These are phyloP conservation scores for Pimpla rufipes DNA, from an alignment of 2,888 invertebrate species.

Conservation along the genomic window DNA sequence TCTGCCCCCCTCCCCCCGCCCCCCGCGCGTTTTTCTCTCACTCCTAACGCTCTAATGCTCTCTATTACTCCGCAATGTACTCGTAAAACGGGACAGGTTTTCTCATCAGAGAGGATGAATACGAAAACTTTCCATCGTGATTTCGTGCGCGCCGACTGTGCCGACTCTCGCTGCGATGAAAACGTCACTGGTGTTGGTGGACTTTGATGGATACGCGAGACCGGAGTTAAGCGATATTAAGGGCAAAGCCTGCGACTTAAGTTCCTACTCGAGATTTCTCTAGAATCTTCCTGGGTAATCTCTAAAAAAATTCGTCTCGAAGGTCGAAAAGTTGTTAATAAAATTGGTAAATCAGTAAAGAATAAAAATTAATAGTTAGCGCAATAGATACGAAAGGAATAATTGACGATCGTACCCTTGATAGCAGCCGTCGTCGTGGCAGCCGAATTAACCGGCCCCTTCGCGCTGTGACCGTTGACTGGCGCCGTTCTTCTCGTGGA, in stretches of 20 bases:
- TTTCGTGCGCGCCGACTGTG: not conserved
- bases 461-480: conserved; percentile 63
- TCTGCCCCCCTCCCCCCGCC: conserved; percentile 48
- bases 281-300: not conserved
- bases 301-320: not conserved
- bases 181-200: conserved; percentile 4
- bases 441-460: conserved; percentile 58
- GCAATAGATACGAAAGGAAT: not conserved
- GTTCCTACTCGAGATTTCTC: not conserved
- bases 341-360: too few relatives aligned
- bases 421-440: conserved; percentile 52
- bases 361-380: not conserved
- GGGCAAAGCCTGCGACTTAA: not conserved
- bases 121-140: conserved; percentile 28
- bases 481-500: conserved; percentile 63
- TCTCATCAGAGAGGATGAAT: conserved; percentile 22
- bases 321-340: not conserved
- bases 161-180: not conserved
- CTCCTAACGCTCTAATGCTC: conserved; percentile 22
- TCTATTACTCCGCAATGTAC: conserved; percentile 23
- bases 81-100: conserved; percentile 26
- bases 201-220: conserved; percentile 4
- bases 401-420: conserved; percentile 63
- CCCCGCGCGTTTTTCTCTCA: conserved; percentile 21
- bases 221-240: not conserved